These are phyloP conservation scores for Apostichopus californicus DNA, from an alignment of 35 echinoderm and acorn worm species.

Conservation along the genomic window DNA sequence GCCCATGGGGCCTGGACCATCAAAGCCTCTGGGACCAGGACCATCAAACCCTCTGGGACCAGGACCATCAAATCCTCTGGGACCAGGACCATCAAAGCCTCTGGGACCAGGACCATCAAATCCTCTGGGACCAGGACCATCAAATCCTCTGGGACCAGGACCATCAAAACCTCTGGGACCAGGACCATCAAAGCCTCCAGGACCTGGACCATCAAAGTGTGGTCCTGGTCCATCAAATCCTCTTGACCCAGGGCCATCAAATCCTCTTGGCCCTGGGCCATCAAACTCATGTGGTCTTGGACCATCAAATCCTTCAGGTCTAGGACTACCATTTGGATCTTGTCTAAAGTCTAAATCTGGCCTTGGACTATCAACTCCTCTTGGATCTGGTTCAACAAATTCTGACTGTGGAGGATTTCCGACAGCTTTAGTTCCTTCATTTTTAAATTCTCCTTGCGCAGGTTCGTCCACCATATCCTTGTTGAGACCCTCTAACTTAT, in stretches of 20 bases:
- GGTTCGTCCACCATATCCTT: not conserved
- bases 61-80: conserved; percentile 33
- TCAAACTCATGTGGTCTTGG: conserved; percentile 1
- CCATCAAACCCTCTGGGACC: conserved; percentile 29
- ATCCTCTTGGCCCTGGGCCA: not conserved
- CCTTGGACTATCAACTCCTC: conserved; percentile 10
- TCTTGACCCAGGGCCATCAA: too few species aligned
- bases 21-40: not conserved
- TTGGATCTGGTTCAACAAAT: not conserved
- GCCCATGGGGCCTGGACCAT: not conserved
- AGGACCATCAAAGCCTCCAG: too few species aligned
- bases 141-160: too few species aligned
- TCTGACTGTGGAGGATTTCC: not conserved
- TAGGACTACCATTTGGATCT: conserved; percentile 21
- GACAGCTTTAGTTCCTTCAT: not conserved
- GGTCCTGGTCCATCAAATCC: too few species aligned
- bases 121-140: not conserved
- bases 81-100: conserved; percentile 48
- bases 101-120: conserved; percentile 45
- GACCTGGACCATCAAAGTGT: too few species aligned
- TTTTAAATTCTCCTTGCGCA: conserved; percentile 19
- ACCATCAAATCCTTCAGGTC: not conserved
- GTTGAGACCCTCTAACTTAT: not conserved
- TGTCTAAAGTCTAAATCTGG: not conserved
- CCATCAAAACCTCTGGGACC: too few species aligned